Evolutionary conservation across 2,113 vertebrate species (phyloP), one percentile per base, ranked within the genome.

Genomic region (Odocoileus hemionus): DNA sequence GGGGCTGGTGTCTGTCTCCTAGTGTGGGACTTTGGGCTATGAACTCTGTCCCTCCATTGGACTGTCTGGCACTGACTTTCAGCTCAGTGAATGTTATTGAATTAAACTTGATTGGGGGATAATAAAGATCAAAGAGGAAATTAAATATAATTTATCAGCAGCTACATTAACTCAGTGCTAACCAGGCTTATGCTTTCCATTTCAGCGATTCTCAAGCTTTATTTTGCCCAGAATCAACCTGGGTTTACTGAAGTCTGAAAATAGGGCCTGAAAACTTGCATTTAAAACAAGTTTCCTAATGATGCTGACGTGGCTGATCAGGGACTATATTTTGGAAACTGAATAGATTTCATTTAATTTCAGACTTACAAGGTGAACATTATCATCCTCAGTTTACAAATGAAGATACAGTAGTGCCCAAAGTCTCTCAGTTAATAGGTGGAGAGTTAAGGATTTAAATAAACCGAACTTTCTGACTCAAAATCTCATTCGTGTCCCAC

Each of bases 341-440:
- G 0, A n/a, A 11, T 95, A 57, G n/a, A 86, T 70, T 97, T 97
- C 61, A 92, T 30, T 82, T 78, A 95, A 26, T 82, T 95, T 26
- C 26, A 88, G 33, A 91, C 8, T 96, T 61, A 54, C 8, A 64
- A 79, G 10, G 36, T n/a, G 8, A 91, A 74, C 83, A 88, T 43
- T 78, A 9, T 89, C 50, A 90, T 39, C 8, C 11, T 28, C 47
- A 57, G 3, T 78, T 93, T 70, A 94, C 57, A 94, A 90, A 89
- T 67, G 16, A 92, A 93, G 93, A 78, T 54, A 85, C 13, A 78
- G n/a, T 58, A 28, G 12, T 70, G 33, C 13, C 12, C 60, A 74
- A 54, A n/a, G 28, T 86, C 23, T 89, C 21, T 57, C 45, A 60
- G 26, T n/a, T 89, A 45, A 15, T 45, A 57, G 58, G 30, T 79